Evolutionary conservation across 2,888 invertebrate species (phyloP).

Genomic region (Epinotia nisella): DNA sequence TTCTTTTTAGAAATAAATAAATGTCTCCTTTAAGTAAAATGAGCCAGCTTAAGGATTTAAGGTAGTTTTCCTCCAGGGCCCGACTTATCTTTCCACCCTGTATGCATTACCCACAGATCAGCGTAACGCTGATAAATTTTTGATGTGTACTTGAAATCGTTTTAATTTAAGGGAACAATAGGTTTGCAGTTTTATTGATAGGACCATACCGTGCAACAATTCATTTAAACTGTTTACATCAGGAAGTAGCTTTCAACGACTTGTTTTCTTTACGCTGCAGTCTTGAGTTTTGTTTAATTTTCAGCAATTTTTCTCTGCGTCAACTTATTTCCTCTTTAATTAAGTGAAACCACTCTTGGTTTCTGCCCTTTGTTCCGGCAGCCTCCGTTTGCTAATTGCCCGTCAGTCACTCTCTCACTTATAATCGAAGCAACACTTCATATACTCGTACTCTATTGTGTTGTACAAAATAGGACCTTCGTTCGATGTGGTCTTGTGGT

Average conservation of each 20-base stretch:
- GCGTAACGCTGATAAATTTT: too few species aligned
- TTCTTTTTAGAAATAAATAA: too few species aligned
- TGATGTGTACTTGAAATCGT: too few species aligned
- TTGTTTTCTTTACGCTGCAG: conserved; percentile 31
- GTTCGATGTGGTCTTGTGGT: background rate
- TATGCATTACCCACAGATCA: too few species aligned
- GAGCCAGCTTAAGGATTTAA: too few species aligned
- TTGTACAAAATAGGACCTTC: conserved; percentile 54
- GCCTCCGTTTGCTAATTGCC: conserved; percentile 71
- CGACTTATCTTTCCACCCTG: too few species aligned
- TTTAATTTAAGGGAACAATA: too few species aligned
- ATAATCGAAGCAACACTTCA: conserved; percentile 71
- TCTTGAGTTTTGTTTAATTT: conserved; percentile 50
- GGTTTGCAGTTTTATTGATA: background rate
- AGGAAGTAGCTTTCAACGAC: conserved; percentile 11
- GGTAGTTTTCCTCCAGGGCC: too few species aligned
- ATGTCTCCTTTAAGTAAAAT: too few species aligned
- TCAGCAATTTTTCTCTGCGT: conserved; percentile 63
- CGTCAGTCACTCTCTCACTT: conserved; percentile 72
- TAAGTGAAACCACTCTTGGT: conserved; percentile 79
- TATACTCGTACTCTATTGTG: conserved; percentile 64
- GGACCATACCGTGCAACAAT: background rate
- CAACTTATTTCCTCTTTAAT: conserved; percentile 70
- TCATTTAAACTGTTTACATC: conserved; percentile 17
- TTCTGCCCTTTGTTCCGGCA: conserved; percentile 68